These are phyloP conservation scores for Drosophila paulistorum DNA, from an alignment of 1,140 invertebrate genomes.

Conservation along the genomic window DNA sequence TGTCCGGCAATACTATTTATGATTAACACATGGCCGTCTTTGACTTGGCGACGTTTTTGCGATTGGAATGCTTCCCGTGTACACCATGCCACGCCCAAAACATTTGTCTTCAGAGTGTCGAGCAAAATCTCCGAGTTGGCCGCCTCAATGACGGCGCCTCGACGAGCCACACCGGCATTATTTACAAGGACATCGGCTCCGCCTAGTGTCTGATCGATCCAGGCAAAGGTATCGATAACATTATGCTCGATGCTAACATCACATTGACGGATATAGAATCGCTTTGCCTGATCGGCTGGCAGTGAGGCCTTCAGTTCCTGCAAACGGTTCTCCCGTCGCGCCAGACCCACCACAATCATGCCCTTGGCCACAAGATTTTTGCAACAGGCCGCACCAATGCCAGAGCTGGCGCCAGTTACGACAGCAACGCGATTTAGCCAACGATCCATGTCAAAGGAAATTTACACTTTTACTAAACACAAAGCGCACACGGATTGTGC, in stretches of 20 bases:
- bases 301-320: slow-evolving; percentile 71
- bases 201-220: slow-evolving; percentile 86
- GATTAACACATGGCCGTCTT: slow-evolving; percentile 89
- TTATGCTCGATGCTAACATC: slow-evolving; percentile 88
- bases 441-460: slow-evolving; percentile 56
- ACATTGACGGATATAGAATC: slow-evolving; percentile 83
- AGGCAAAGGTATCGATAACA: slow-evolving; percentile 87
- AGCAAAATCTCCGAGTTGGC: slow-evolving; percentile 53
- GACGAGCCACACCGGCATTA: slow-evolving; percentile 86
- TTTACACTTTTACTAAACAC: neutral
- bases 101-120: slow-evolving; percentile 86
- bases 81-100: slow-evolving; percentile 87
- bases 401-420: slow-evolving; percentile 84
- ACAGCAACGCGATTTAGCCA: slow-evolving; percentile 75
- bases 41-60: slow-evolving; percentile 86
- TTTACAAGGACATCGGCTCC: slow-evolving; percentile 89
- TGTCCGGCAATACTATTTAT: slow-evolving; percentile 87
- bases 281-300: slow-evolving; percentile 66
- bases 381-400: slow-evolving; percentile 84
- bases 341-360: slow-evolving; percentile 88
- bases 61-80: slow-evolving; percentile 87
- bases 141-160: neutral
- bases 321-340: slow-evolving; percentile 85
- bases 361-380: slow-evolving; percentile 84
- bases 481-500: neutral